Base-by-base conservation (phyloP, 2,888 invertebrate genomes). In the Eretmocerus hayati region DNA sequence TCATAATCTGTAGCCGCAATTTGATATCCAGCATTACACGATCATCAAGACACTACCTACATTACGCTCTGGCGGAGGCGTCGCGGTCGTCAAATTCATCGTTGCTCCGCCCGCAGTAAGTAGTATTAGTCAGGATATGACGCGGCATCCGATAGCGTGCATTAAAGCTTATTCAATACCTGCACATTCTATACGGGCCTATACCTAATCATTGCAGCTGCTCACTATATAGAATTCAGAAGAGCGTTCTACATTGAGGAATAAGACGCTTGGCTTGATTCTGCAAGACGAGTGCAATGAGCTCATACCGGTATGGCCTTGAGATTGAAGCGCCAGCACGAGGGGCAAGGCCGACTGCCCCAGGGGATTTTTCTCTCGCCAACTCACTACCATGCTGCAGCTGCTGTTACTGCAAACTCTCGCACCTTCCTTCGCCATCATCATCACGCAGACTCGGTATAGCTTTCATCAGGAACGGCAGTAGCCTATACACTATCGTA, bases 301-400 rank as follows among this genome's bases (percentile, higher is more conserved):
- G 70, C 69, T 61, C 62, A 61, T 52, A 62, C 65, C 61, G 55
- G 60, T 60, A 58, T 67, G 67, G 66, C 69, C 69, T 69, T 70
- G 69, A 66, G 62, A 67, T 59, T 62, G 63, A 59, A 60, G 62
- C 16, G 63, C 58, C 60, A 59, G n/a, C 59, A 65, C 62, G 69
- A 67, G 69, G n/a, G 69, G 67, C 70, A 71, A 70, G 71, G 70
- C 63, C 71, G 70, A 68, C 66, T 59, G 64, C 65, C 62, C 59
- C 54, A 59, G 61, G 56, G n/a, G 62, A 43, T 62, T 63, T 59
- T 58, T 64, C 59, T 62, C 51, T 48, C 35, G 40, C 31, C 42
- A 13, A n/a, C n/a, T n/a, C n/a, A n/a, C n/a, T n/a, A n/a, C 38
- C 26, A 26, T 11, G 26, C 33, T 33, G 33, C 33, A 33, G 33